Base-by-base conservation (phyloP, 1,140 invertebrate species). In the Tyrophagus putrescentiae region DNA sequence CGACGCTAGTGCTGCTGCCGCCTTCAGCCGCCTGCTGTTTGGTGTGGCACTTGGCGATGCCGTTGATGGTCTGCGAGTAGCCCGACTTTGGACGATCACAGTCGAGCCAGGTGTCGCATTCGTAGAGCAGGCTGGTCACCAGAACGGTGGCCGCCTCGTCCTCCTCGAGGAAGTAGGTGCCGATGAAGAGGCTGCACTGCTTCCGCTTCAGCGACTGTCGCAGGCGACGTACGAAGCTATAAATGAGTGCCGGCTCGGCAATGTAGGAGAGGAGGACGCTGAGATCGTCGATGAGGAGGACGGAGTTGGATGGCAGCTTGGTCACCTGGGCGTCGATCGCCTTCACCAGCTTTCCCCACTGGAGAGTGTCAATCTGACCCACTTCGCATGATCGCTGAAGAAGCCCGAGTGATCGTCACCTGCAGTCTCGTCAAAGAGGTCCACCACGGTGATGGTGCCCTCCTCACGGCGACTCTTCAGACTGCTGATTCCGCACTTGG, bases 21-120 rank as follows among this genome's bases (percentile, higher is more conserved):
- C n/a, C n/a, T n/a, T n/a, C n/a, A n/a, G n/a, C n/a, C n/a, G n/a
- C n/a, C n/a, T n/a, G n/a, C n/a, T n/a, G n/a, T n/a, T n/a, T n/a
- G 27, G 32, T 54, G 13, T 27, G 13, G 27, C 11, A 54, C 4
- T 23, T 36, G n/a, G 25, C 3, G 25, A 54, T 54, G 21, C 52
- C 52, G 13, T 54, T 54, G 16, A 54, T 54, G 21, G 32, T 1
- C 27, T 18, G 25, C 13, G 52, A 54, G 39, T 54, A 54, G 25
- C 52, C 52, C 1, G 52, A 27, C 39, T 31, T 28, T 31, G 52
- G 52, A n/a, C 25, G 13, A 54, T 54, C 52, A 33, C 52, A 54
- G 27, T 54, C 52, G n/a, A 54, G 25, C 52, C 52, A 54, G 21
- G 3, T 27, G 13, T 54, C 52, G 25, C 52, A 54, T 33, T 54